These are phyloP conservation scores for Drosophila formosana DNA, from an alignment of 2,888 invertebrate species.

Conservation along the genomic window DNA sequence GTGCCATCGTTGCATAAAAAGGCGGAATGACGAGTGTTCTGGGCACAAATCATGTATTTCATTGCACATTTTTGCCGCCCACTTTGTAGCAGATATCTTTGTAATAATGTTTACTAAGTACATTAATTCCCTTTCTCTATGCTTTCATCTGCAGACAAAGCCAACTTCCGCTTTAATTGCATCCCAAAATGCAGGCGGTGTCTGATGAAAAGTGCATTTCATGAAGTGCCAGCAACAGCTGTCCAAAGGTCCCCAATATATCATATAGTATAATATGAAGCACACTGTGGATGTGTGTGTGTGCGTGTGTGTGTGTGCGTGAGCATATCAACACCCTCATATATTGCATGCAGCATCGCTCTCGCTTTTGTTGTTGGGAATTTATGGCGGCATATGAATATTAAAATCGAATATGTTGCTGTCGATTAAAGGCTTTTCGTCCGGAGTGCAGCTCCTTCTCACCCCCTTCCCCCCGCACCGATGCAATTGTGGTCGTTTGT, in stretches of 20 bases:
- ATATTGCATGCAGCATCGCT: constrained; percentile 47
- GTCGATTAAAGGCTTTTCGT: constrained; percentile 83
- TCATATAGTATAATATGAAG: constrained; percentile 29
- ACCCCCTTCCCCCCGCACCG: neutral
- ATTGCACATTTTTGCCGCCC: neutral
- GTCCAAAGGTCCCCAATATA: constrained; percentile 52
- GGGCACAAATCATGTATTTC: neutral
- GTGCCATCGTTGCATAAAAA: neutral
- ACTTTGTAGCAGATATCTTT: constrained; percentile 14
- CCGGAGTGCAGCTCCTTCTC: constrained; percentile 38
- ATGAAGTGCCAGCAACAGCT: constrained; percentile 62
- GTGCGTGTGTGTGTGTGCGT: constrained; percentile 27
- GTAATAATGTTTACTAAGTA: constrained; percentile 28
- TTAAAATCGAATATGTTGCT: constrained; percentile 83
- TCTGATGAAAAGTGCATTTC: constrained; percentile 55
- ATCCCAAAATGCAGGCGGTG: constrained; percentile 27
- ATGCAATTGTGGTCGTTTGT: constrained; percentile 62
- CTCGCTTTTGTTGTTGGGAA: constrained; percentile 63
- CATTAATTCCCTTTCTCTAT: neutral
- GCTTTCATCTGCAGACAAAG: constrained; percentile 18
- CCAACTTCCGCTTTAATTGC: constrained; percentile 42
- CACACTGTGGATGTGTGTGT: neutral
- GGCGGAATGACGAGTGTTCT: neutral
- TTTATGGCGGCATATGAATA: constrained; percentile 83
- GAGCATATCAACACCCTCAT: constrained; percentile 73